Percentiles rank a stretch among this genome's conserved stretches.
Conservation (phyloP, 2,888 invertebrate genomes). For the Pristionchus fissidentatus region DNA sequence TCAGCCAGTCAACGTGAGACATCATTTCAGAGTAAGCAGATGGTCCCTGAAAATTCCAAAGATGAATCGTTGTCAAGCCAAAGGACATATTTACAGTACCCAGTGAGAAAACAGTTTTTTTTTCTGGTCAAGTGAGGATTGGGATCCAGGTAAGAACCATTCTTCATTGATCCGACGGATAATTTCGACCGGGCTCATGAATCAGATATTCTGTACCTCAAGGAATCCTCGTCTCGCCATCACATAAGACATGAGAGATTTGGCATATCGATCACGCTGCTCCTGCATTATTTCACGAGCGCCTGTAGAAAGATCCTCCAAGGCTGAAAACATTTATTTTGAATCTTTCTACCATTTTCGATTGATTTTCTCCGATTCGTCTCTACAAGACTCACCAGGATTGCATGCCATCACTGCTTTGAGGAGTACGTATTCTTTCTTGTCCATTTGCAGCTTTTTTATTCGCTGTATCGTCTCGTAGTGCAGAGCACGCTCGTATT, state of each 20-base stretch:
- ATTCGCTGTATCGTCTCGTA: conserved; percentile 10
- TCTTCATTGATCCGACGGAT: no score
- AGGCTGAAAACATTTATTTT: neutral
- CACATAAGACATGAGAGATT: neutral
- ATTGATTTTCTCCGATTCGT: no score
- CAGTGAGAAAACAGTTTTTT: no score
- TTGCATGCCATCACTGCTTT: conserved; percentile 26
- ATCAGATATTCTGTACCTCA: no score
- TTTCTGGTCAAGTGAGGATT: no score
- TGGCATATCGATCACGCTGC: neutral
- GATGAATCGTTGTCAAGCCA: no score
- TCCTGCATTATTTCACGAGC: neutral
- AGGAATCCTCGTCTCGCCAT: neutral
- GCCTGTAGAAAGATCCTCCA: neutral
- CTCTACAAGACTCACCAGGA: neutral
- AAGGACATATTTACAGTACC: no score
- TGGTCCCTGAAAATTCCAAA: conserved; percentile 17
- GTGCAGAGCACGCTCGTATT: neutral
- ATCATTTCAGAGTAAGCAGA: neutral
- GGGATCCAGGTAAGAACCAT: no score
- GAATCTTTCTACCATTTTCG: no score
- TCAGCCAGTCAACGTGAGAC: conserved; percentile 3
- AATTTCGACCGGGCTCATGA: no score
- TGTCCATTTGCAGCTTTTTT: neutral
- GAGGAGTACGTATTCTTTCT: conserved; percentile 9